Conservation (phyloP, 1,140 invertebrate species). For the Varroa destructor region DNA sequence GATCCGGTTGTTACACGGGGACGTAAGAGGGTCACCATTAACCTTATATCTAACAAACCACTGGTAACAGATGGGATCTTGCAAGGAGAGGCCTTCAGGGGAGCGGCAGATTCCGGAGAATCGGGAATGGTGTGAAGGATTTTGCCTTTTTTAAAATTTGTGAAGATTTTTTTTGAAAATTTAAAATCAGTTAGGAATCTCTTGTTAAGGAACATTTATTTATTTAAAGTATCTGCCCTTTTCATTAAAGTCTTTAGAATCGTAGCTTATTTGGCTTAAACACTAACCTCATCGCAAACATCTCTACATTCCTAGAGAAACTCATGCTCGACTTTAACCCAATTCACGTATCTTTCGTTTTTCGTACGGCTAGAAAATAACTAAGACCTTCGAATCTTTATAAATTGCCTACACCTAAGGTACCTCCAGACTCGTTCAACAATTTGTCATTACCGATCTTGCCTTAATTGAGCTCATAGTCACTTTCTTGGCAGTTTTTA, state of each 20-base stretch:
- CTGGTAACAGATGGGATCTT: too few relatives aligned
- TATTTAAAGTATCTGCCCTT: not conserved
- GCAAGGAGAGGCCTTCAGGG: too few relatives aligned
- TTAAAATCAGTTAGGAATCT: not conserved
- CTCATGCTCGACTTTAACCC: not conserved
- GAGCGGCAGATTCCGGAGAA: too few relatives aligned
- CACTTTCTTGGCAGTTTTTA: too few relatives aligned
- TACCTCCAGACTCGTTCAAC: too few relatives aligned
- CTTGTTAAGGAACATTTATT: not conserved
- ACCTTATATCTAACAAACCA: too few relatives aligned
- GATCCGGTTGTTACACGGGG: too few relatives aligned
- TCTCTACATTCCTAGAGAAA: not conserved
- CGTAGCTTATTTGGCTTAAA: not conserved
- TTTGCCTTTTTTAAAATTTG: too few relatives aligned
- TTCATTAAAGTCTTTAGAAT: not conserved
- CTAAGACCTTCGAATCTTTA: not conserved
- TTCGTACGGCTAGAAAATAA: constrained; percentile 3
- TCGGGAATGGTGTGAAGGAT: too few relatives aligned
- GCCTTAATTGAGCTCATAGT: too few relatives aligned
- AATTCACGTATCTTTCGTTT: not conserved
- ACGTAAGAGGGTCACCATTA: too few relatives aligned
- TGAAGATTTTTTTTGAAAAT: not conserved
- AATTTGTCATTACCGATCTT: too few relatives aligned
- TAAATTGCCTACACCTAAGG: not conserved
- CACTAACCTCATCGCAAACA: not conserved